Conservation (phyloP, 2,797 vertebrate genomes). For the Lacerta bilineata region DNA sequence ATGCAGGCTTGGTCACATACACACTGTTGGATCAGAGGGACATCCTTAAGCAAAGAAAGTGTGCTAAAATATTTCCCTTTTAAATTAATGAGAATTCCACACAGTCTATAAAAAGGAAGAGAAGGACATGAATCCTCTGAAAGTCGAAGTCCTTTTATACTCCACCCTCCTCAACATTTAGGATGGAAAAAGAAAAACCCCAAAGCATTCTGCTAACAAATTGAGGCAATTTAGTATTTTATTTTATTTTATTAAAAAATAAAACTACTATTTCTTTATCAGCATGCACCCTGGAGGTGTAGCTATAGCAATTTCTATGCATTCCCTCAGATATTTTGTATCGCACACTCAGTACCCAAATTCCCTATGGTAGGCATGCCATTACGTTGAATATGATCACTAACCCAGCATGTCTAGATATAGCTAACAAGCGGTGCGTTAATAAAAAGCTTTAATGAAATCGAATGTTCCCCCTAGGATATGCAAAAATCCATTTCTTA, state of each 20-base stretch:
- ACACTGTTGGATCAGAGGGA: background rate
- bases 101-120: background rate
- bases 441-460: conserved; percentile 11
- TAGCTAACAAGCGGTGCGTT: background rate
- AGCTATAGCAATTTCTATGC: conserved; percentile 3
- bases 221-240: background rate
- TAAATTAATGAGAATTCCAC: background rate
- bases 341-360: conserved; percentile 19
- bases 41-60: background rate
- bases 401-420: conserved; percentile 30
- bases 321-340: conserved; percentile 11
- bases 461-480: background rate
- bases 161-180: background rate
- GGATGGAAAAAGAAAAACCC: background rate
- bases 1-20: background rate
- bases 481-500: conserved; percentile 3
- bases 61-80: background rate
- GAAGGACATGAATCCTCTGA: background rate
- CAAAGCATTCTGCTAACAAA: conserved; percentile 8
- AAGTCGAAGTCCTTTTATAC: background rate
- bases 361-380: accelerated
- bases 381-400: conserved; percentile 35
- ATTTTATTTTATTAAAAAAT: background rate
- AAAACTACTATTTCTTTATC: conserved; percentile 15
- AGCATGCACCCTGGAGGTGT: conserved; percentile 13